Percentiles rank a stretch among this genome's conserved stretches.
Evolutionary conservation across 1,140 invertebrate species (phyloP).

Genomic region (Cydia pomonella): DNA sequence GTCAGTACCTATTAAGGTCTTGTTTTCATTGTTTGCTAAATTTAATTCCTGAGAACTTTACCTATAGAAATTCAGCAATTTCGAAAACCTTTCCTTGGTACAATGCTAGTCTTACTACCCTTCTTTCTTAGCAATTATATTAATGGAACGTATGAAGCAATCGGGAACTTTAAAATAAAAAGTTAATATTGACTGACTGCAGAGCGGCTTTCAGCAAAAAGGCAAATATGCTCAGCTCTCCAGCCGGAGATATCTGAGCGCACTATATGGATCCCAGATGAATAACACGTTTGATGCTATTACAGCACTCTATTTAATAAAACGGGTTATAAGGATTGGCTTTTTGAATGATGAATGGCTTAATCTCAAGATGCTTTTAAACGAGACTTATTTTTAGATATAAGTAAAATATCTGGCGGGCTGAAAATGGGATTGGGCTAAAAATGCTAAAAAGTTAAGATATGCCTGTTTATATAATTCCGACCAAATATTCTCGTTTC

Average conservation of each 20-base stretch:
- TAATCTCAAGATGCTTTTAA: background rate
- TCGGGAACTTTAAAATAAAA: background rate
- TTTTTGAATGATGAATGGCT: background rate
- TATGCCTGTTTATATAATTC: no score
- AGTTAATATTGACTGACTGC: background rate
- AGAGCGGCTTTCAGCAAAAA: background rate
- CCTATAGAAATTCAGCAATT: no score
- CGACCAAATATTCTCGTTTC: no score
- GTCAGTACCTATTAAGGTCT: no score
- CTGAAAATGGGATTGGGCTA: background rate
- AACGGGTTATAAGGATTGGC: background rate
- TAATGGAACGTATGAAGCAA: background rate
- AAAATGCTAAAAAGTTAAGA: no score
- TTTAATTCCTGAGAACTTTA: no score
- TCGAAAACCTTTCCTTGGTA: no score
- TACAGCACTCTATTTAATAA: conserved; percentile 7
- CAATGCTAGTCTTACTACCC: no score
- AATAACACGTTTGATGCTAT: background rate
- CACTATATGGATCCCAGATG: background rate
- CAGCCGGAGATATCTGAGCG: background rate
- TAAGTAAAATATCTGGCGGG: no score
- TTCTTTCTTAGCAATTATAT: no score
- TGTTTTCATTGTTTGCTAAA: no score
- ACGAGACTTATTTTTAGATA: no score
- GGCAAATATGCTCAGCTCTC: conserved; percentile 2